Percentiles rank a stretch among this genome's conserved stretches.
Conservation (phyloP, 2,113 vertebrate species). For the Vombatus ursinus region DNA sequence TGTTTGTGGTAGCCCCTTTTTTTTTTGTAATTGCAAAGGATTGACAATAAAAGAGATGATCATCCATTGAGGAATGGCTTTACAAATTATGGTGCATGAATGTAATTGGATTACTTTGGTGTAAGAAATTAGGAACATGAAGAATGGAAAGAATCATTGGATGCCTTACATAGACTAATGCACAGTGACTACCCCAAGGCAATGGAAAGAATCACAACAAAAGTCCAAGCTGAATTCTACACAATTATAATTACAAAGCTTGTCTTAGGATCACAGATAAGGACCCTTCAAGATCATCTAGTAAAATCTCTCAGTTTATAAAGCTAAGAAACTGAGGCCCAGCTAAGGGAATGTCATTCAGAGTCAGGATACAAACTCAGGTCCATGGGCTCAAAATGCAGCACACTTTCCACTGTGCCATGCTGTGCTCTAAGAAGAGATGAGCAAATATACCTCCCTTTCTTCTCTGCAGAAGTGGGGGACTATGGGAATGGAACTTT, state of each 20-base stretch:
- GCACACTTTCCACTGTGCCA: not conserved
- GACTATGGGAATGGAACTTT: not conserved
- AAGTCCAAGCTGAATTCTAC: not conserved
- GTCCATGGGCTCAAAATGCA: not conserved
- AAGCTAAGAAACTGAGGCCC: not conserved
- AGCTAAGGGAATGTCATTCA: not conserved
- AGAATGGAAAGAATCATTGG: not conserved
- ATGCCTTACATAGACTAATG: not conserved
- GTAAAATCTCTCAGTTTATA: not conserved
- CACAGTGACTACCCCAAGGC: not conserved
- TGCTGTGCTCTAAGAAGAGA: not conserved
- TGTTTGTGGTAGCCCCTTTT: not conserved
- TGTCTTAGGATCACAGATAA: not conserved
- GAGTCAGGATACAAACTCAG: not conserved
- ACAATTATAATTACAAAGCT: not conserved
- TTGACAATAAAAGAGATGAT: not conserved
- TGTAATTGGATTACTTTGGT: not conserved
- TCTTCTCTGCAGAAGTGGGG: not conserved
- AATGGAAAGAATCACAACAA: not conserved
- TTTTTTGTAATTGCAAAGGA: not conserved
- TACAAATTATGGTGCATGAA: not conserved
- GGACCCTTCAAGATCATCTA: not conserved
- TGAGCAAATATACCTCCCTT: not conserved
- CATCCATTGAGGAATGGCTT: not conserved
- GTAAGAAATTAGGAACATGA: not conserved